phyloP scores from a whole-genome alignment of 2,113 vertebrate genomes.

The Larimichthys crocea region DNA sequence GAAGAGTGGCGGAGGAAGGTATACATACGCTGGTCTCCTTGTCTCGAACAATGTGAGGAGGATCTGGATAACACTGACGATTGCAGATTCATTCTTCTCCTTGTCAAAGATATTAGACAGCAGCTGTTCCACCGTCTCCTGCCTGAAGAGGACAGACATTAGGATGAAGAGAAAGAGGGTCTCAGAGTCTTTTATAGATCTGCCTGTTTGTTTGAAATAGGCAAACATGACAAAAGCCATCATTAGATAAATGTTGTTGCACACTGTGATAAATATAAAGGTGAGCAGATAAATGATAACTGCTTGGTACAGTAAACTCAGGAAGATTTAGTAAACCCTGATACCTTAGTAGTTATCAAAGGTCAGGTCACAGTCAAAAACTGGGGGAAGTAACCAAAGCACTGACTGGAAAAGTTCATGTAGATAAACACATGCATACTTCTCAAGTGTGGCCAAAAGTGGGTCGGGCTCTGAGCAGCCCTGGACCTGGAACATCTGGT shows the following conservation, averaged over 20 bases:
- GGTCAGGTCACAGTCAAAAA: not conserved
- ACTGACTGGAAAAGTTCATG: not conserved
- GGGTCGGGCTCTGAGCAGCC: constrained; percentile 95
- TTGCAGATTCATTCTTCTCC: constrained; percentile 97
- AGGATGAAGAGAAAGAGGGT: not conserved
- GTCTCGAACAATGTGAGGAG: constrained; percentile 97
- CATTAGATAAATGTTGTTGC: not conserved
- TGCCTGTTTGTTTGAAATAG: not conserved
- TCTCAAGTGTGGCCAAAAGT: constrained; percentile 96
- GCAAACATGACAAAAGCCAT: not conserved
- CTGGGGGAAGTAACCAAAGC: not conserved
- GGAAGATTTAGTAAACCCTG: not conserved
- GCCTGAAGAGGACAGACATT: constrained; percentile 77
- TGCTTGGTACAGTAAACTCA: not conserved
- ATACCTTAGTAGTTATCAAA: not conserved
- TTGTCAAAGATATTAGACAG: constrained; percentile 96
- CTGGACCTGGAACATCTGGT: constrained; percentile 99
- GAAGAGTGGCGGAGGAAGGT: not conserved
- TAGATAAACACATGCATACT: constrained; percentile 82
- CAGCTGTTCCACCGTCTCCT: constrained; percentile 97
- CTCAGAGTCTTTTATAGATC: not conserved
- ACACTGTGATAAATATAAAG: not conserved
- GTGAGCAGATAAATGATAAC: too few species aligned
- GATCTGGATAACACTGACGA: constrained; percentile 99
- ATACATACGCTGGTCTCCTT: constrained; percentile 93